These are phyloP conservation scores for Ectropis grisescens DNA, from an alignment of 1,140 invertebrate genomes.

Conservation along the genomic window DNA sequence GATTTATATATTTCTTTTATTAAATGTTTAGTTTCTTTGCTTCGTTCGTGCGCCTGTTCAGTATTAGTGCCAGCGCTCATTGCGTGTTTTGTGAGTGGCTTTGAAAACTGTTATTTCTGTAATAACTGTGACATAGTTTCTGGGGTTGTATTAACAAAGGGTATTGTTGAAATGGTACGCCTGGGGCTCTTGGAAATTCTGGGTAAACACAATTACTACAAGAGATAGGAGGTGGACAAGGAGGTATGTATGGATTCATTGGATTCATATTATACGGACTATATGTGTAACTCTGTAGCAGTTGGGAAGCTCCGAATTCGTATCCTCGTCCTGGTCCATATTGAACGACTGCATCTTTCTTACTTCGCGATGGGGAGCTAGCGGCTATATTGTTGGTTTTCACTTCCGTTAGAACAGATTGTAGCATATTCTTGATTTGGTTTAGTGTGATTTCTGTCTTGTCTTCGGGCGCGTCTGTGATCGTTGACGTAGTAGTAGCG, in stretches of 20 bases:
- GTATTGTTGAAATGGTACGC: slow-evolving; percentile 32
- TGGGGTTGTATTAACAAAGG: slow-evolving; percentile 36
- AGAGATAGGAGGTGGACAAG: slow-evolving; percentile 23
- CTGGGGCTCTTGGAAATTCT: slow-evolving; percentile 13
- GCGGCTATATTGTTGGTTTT: slow-evolving; percentile 24
- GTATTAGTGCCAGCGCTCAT: slow-evolving; percentile 30
- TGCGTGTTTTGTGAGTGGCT: slow-evolving; percentile 13
- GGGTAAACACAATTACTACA: slow-evolving; percentile 17
- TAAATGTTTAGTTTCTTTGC: slow-evolving; percentile 44
- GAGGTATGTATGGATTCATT: too few species aligned
- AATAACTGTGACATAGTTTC: slow-evolving; percentile 20
- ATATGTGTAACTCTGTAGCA: slow-evolving; percentile 37
- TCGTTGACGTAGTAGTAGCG: slow-evolving; percentile 9
- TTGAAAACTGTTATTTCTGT: slow-evolving; percentile 17
- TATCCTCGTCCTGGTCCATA: slow-evolving; percentile 33
- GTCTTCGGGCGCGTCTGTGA: slow-evolving; percentile 8
- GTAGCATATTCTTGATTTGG: slow-evolving; percentile 49
- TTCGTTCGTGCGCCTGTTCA: slow-evolving; percentile 12
- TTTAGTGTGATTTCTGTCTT: slow-evolving; percentile 42
- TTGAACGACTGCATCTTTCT: slow-evolving; percentile 43
- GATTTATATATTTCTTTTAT: slow-evolving; percentile 61
- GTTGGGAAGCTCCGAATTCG: slow-evolving; percentile 21
- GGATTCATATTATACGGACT: slow-evolving; percentile 31
- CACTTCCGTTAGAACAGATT: slow-evolving; percentile 44
- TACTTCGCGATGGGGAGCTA: slow-evolving; percentile 17